These are phyloP conservation scores for Lumbricus terrestris DNA, from an alignment of 2,888 invertebrate species.

Conservation along the genomic window DNA sequence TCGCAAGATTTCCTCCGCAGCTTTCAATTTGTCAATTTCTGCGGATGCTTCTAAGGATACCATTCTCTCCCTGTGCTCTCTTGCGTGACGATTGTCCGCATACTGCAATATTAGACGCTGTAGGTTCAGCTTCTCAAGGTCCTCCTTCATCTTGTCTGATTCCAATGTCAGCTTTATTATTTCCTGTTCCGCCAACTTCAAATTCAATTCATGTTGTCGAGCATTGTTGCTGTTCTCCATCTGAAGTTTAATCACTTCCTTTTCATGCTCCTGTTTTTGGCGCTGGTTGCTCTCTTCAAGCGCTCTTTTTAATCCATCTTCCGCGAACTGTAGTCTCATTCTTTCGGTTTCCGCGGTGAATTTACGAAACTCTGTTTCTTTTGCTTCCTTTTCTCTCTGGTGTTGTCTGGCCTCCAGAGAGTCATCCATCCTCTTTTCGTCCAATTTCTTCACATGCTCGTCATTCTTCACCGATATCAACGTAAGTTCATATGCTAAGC, in stretches of 20 bases:
- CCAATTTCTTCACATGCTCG: neutral
- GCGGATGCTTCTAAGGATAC: no score
- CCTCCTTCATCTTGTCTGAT: no score
- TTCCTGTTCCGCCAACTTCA: no score
- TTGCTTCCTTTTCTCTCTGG: neutral
- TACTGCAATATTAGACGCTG: no score
- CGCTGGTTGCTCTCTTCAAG: no score
- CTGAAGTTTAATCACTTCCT: no score
- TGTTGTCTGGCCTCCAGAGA: neutral
- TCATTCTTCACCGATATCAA: neutral
- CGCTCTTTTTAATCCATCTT: no score
- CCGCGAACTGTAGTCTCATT: neutral
- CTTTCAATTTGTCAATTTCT: neutral
- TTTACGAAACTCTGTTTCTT: neutral
- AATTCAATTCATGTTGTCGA: no score
- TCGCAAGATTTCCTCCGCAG: neutral
- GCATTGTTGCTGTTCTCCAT: no score
- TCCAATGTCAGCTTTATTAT: no score
- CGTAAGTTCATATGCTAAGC: neutral
- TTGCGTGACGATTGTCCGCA: neutral
- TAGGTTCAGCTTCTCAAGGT: no score
- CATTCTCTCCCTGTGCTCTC: neutral
- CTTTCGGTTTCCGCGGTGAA: neutral
- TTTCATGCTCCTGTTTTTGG: no score
- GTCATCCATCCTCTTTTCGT: neutral